Percentiles rank a stretch among this genome's conserved stretches.
Evolutionary conservation across 2,113 vertebrate species (phyloP).

Genomic region (Loxodonta africana): DNA sequence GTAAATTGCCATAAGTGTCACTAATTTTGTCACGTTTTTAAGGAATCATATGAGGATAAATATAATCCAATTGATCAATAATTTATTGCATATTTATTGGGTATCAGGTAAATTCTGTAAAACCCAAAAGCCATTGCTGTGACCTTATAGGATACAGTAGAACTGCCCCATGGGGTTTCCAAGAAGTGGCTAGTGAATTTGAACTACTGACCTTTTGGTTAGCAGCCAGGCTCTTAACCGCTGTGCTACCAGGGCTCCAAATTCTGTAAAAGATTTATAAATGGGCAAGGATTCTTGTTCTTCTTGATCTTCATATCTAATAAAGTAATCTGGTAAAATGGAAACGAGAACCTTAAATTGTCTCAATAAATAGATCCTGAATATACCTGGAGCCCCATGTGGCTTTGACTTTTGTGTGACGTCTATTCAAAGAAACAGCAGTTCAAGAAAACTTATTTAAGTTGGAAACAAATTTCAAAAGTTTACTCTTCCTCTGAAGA

Average conservation of each 20-base stretch:
- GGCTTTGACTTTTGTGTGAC: not conserved
- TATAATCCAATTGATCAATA: not conserved
- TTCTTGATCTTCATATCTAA: not conserved
- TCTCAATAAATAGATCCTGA: not conserved
- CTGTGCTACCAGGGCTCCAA: too few species aligned
- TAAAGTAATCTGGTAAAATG: not conserved
- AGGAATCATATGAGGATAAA: not conserved
- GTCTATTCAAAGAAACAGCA: not conserved
- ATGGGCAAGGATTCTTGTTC: not conserved
- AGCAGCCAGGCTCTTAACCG: too few species aligned
- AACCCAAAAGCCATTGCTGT: too few species aligned
- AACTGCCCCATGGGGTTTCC: too few species aligned
- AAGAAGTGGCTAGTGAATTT: too few species aligned
- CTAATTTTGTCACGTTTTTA: not conserved
- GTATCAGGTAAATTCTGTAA: not conserved
- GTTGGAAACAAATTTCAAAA: not conserved
- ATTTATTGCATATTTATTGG: not conserved
- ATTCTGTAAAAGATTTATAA: not conserved
- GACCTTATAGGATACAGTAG: too few species aligned
- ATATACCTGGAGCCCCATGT: not conserved
- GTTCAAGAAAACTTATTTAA: not conserved
- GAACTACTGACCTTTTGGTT: too few species aligned
- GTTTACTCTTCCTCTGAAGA: not conserved
- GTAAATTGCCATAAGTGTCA: not conserved
- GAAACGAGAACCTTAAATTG: not conserved